Percentiles rank a stretch among this genome's conserved stretches.
These are phyloP conservation scores for Pyrrhosoma nymphula DNA, from an alignment of 2,888 invertebrate species.

Conservation along the genomic window DNA sequence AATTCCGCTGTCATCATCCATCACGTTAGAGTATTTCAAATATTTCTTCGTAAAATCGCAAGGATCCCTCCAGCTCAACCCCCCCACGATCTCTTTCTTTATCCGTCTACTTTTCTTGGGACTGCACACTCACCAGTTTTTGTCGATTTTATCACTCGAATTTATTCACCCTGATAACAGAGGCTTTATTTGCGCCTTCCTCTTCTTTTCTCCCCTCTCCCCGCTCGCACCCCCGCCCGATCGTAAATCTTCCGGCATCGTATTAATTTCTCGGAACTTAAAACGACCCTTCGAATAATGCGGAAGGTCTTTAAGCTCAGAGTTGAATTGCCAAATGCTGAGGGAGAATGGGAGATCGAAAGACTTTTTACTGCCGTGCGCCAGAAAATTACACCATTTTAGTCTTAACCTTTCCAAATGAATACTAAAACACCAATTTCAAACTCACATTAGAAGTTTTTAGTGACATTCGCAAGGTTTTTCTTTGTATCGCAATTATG, in stretches of 20 bases:
- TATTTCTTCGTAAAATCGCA: neutral
- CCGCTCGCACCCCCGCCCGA: neutral
- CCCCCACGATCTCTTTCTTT: neutral
- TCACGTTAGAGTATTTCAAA: neutral
- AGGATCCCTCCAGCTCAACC: neutral
- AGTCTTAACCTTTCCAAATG: neutral
- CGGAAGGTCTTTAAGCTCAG: neutral
- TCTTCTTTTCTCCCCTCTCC: too few relatives aligned
- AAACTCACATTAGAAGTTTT: neutral
- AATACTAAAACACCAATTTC: neutral
- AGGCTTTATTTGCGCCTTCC: neutral
- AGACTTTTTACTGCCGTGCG: neutral
- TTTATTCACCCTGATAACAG: neutral
- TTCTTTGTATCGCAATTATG: too few relatives aligned
- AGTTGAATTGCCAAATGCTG: neutral
- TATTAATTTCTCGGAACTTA: neutral
- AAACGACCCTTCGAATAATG: neutral
- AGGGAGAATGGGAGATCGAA: neutral
- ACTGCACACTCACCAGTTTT: neutral
- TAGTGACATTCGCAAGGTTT: too few relatives aligned
- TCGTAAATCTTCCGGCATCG: neutral
- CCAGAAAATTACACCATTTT: neutral
- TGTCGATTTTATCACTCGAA: neutral
- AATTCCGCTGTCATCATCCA: slow-evolving; percentile 3
- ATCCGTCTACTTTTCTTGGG: neutral